These are phyloP conservation scores for Boloria selene DNA, from an alignment of 2,888 invertebrate species.

Conservation along the genomic window DNA sequence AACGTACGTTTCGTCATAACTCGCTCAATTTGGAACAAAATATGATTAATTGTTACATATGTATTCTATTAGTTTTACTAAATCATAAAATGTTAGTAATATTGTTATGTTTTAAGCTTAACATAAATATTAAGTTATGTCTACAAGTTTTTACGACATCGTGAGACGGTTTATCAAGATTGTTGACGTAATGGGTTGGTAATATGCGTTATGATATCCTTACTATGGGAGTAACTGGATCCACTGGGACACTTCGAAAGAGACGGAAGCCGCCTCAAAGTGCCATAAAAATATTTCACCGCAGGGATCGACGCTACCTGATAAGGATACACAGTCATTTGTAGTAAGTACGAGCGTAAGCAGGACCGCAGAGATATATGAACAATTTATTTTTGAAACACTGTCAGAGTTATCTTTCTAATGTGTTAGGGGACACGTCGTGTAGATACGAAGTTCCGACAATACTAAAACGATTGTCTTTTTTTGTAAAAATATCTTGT, in stretches of 20 bases:
- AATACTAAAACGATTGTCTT: conserved; percentile 8
- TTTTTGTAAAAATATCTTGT: conserved; percentile 28
- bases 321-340: conserved; percentile 77
- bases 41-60: conserved; percentile 8
- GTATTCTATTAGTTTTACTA: conserved; percentile 20
- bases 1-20: conserved; percentile 49
- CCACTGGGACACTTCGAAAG: conserved; percentile 55
- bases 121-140: conserved; percentile 29
- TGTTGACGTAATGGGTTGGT: conserved; percentile 56
- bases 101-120: conserved; percentile 1
- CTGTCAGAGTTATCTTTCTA: conserved; percentile 51
- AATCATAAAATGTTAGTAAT: background rate
- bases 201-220: conserved; percentile 53
- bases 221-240: conserved; percentile 69
- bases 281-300: conserved; percentile 77
- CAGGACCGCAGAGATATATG: conserved; percentile 51
- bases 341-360: conserved; percentile 62
- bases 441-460: conserved; percentile 54
- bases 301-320: conserved; percentile 72
- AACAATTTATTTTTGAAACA: conserved; percentile 65
- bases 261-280: conserved; percentile 70
- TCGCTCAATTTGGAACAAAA: conserved; percentile 30
- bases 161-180: conserved; percentile 45
- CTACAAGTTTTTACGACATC: conserved; percentile 23
- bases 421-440: conserved; percentile 60